These are phyloP conservation scores for Scopus umbretta DNA, from an alignment of 2,113 vertebrate species.

Conservation along the genomic window DNA sequence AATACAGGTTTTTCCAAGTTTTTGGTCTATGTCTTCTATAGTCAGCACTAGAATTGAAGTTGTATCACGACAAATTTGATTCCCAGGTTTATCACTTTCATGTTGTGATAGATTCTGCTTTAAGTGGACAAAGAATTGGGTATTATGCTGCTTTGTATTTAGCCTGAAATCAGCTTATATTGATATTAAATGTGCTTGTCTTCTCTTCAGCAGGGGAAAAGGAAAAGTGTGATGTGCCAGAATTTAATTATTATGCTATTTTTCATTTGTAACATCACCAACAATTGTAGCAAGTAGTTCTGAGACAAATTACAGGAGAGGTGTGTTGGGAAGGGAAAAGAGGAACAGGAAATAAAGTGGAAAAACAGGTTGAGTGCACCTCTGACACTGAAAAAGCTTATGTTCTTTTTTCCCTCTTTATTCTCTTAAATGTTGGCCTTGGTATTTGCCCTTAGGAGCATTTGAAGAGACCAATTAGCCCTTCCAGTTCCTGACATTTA, in stretches of 20 bases:
- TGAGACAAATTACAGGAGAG: neutral
- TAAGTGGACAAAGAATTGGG: neutral
- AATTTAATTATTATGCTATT: neutral
- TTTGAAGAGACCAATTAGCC: neutral
- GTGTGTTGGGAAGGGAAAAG: neutral
- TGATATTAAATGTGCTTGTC: neutral
- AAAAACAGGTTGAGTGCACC: neutral
- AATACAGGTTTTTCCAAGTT: neutral
- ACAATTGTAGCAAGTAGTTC: neutral
- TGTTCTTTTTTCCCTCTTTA: neutral
- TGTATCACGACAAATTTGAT: neutral
- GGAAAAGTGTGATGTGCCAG: neutral
- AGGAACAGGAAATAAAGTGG: neutral
- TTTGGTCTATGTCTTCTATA: neutral
- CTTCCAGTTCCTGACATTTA: neutral
- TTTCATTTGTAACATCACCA: neutral
- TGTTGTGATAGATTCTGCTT: neutral
- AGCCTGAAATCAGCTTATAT: neutral
- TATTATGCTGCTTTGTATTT: neutral
- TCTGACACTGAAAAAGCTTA: neutral
- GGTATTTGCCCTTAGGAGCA: neutral
- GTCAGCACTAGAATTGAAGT: neutral
- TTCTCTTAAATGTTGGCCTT: neutral
- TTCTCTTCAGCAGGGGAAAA: neutral
- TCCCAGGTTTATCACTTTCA: neutral